phyloP scores from a whole-genome alignment of 1,140 invertebrate genomes.

The Pomacea maculata region DNA sequence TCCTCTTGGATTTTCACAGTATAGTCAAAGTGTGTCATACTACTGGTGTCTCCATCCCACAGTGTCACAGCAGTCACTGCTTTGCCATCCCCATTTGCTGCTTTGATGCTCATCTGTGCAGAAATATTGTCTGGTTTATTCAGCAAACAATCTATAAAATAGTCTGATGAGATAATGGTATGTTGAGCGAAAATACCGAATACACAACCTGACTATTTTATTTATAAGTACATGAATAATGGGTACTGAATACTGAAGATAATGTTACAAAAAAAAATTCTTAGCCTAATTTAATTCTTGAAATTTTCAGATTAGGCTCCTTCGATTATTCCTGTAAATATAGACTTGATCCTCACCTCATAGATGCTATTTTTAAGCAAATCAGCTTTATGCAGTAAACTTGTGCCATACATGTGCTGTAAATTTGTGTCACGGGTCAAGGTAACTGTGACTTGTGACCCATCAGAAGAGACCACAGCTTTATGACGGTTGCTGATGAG shows the following conservation, averaged over 20 bases:
- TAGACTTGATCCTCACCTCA: conserved; percentile 28
- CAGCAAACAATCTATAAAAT: not conserved
- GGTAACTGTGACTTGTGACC: conserved; percentile 35
- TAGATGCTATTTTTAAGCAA: conserved; percentile 39
- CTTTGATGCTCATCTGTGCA: conserved; percentile 29
- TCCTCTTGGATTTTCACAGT: not conserved
- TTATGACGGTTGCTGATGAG: conserved; percentile 29
- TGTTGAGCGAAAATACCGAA: not conserved
- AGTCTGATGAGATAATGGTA: not conserved
- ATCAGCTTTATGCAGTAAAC: conserved; percentile 37
- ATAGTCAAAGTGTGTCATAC: conserved; percentile 35
- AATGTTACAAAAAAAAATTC: not conserved
- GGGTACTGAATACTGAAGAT: not conserved
- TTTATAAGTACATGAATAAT: too few relatives aligned
- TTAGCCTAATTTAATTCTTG: not conserved
- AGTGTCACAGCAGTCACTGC: conserved; percentile 39
- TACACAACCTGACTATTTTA: not conserved
- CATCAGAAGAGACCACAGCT: conserved; percentile 19
- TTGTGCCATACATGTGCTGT: conserved; percentile 32
- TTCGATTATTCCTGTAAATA: not conserved
- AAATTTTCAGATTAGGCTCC: not conserved
- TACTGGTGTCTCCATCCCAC: conserved; percentile 34
- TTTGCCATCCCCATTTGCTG: conserved; percentile 33
- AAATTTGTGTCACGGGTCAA: conserved; percentile 32
- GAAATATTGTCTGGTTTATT: not conserved